phyloP scores from a whole-genome alignment of 2,888 invertebrate species.

The Dusona sp. region DNA sequence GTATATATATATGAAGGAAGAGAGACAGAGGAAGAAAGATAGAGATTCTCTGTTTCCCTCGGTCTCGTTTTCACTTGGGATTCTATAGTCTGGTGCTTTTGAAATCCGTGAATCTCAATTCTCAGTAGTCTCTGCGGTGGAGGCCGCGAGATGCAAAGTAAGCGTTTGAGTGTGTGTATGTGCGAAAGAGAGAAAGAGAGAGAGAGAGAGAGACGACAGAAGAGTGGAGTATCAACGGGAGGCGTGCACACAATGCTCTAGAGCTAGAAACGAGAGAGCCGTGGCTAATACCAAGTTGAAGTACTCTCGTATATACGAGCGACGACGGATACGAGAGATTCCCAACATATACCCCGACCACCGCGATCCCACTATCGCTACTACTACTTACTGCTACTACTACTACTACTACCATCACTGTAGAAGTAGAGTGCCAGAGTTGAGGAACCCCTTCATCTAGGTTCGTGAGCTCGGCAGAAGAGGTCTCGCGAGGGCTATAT shows the following conservation, averaged over 20 bases:
- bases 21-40: background rate
- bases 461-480: slow-evolving; percentile 32
- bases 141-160: slow-evolving; percentile 13
- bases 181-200: background rate
- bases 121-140: slow-evolving; percentile 43
- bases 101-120: slow-evolving; percentile 71
- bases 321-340: slow-evolving; percentile 14
- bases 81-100: slow-evolving; percentile 46
- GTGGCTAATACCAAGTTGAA: slow-evolving; percentile 38
- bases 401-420: slow-evolving; percentile 18
- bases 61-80: slow-evolving; percentile 40
- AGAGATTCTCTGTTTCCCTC: slow-evolving; percentile 2
- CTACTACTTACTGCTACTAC: background rate
- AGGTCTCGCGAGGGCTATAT: slow-evolving; percentile 56
- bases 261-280: slow-evolving; percentile 31
- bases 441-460: slow-evolving; percentile 4
- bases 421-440: background rate
- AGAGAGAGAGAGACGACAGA: background rate
- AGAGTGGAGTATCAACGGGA: slow-evolving; percentile 30
- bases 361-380: slow-evolving; percentile 4
- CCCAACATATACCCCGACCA: slow-evolving; percentile 3
- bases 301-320: slow-evolving; percentile 26
- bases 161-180: background rate
- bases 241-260: slow-evolving; percentile 14
- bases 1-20: background rate